Evolutionary conservation across 2,888 invertebrate genomes (phyloP), one percentile per base, ranked within the genome.

Genomic region (Folsomia manolachei): DNA sequence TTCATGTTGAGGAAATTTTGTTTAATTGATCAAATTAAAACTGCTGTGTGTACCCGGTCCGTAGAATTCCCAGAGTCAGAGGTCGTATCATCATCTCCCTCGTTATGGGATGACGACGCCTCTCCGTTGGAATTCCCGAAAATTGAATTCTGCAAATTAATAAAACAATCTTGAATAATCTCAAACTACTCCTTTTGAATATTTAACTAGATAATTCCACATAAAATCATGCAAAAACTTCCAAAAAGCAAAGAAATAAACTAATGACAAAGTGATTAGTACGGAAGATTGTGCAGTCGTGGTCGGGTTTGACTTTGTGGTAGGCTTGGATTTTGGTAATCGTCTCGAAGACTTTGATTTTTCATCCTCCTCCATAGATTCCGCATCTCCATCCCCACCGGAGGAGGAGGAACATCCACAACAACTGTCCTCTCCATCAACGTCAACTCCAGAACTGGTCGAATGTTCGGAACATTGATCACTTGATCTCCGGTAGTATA

Each of bases 401-500:
- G 75, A 73, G 4, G 65, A 66, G 18, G 76, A 62, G 2, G 64
- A 64, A 21, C 66, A 66, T 23, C 51, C 9, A 18, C 51, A 51
- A n/a, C 56, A 19, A 56, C 21, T 21, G 51, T 11, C 51, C 7
- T 56, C 56, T 19, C 21, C 19, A 56, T 56, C 56, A 56, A 53
- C 52, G 27, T 67, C 67, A 18, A 60, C 67, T 7, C 67, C 67
- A 1, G 67, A 67, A n/a, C 52, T 56, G 2, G 19, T 39, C 24
- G 80, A 80, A 23, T 78, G 69, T 71, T 78, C 79, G 14, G 79
- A 79, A 2, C 77, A 69, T 26, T 75, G 79, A 69, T 79, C 80
- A 74, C 78, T 79, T 60, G 78, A 72, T 71, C 80, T 74, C 66
- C 80, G 74, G 65, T 80, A 80, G 75, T 77, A 80, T 25, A 19